Conservation (phyloP, 2,113 vertebrate species). For the Anguilla japonica region DNA sequence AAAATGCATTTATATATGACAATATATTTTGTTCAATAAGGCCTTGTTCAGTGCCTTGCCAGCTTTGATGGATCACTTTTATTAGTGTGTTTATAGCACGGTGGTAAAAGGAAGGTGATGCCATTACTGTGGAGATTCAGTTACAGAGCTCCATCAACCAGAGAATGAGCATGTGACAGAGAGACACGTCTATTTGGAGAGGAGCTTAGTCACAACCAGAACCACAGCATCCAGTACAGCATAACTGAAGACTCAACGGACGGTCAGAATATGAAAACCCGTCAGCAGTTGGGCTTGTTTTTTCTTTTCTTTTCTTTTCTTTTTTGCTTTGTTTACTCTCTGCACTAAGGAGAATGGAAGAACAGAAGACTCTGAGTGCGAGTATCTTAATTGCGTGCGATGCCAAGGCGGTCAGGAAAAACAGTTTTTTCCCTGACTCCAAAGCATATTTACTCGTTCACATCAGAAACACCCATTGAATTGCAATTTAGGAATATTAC, state of each 20-base stretch:
- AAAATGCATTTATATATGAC: no score
- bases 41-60: background rate
- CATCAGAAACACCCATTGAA: background rate
- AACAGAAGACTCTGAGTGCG: background rate
- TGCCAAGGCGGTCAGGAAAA: background rate
- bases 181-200: background rate
- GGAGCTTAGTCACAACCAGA: background rate
- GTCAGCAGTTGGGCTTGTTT: background rate
- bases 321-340: background rate
- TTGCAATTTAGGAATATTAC: background rate
- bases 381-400: background rate
- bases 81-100: background rate
- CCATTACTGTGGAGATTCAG: background rate
- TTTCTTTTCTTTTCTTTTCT: background rate
- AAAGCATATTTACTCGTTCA: constrained; percentile 10
- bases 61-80: background rate
- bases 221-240: background rate
- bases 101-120: background rate
- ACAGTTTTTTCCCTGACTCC: background rate
- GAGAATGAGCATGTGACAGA: background rate
- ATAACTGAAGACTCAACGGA: background rate
- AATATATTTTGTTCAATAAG: no score
- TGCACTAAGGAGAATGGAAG: background rate
- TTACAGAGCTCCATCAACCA: background rate
- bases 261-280: background rate